These are phyloP conservation scores for Polyommatus icarus DNA, from an alignment of 2,888 invertebrate genomes.

Conservation along the genomic window DNA sequence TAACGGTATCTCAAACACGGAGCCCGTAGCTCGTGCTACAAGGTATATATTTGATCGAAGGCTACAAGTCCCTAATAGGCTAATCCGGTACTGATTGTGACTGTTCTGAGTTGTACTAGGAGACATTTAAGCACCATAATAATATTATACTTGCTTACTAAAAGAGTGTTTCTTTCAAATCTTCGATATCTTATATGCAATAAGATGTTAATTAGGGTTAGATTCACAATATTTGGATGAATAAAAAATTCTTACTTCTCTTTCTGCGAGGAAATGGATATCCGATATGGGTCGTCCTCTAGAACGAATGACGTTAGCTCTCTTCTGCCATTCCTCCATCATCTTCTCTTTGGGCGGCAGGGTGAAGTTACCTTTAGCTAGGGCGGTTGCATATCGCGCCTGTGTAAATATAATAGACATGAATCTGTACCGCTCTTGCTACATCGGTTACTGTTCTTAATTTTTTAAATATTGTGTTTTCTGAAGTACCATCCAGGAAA, in stretches of 20 bases:
- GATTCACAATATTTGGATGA: not conserved
- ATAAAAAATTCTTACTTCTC: constrained; percentile 54
- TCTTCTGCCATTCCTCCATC: constrained; percentile 65
- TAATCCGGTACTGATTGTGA: not conserved
- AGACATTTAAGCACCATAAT: too few relatives aligned
- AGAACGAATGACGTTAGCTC: constrained; percentile 51
- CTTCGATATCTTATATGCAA: not conserved
- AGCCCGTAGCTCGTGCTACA: not conserved
- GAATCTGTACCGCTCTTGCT: not conserved
- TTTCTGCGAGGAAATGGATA: constrained; percentile 64
- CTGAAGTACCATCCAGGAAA: too few relatives aligned
- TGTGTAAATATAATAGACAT: constrained; percentile 43
- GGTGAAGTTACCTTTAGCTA: constrained; percentile 65
- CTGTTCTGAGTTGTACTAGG: too few relatives aligned
- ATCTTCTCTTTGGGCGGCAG: constrained; percentile 62
- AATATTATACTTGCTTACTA: too few relatives aligned
- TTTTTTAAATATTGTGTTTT: not conserved
- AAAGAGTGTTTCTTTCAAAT: not conserved
- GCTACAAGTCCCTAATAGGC: not conserved
- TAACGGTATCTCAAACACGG: not conserved
- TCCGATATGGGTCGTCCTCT: constrained; percentile 55
- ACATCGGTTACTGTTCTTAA: not conserved
- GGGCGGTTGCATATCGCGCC: constrained; percentile 65
- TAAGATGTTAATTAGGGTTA: not conserved
- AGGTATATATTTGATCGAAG: too few relatives aligned